A percentile compares a stretch with the other conserved stretches of the same genome.
These are phyloP conservation scores for Fistularia commersonii DNA, from an alignment of 2,797 vertebrate species.

Conservation along the genomic window DNA sequence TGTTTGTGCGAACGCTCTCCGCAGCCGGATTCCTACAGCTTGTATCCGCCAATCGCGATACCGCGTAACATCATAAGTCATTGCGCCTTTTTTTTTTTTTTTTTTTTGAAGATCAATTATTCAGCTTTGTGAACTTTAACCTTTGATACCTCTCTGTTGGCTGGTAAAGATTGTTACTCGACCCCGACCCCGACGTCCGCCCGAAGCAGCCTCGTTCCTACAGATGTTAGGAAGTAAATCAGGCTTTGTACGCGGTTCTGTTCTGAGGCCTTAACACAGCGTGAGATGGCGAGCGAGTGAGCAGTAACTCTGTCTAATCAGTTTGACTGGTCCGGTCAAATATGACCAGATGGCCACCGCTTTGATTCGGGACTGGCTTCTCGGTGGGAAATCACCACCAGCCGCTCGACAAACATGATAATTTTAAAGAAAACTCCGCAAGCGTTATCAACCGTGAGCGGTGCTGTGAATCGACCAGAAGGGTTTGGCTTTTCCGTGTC, in stretches of 20 bases:
- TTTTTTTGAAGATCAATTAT: slow-evolving; percentile 36
- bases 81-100: slow-evolving; percentile 8
- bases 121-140: slow-evolving; percentile 56
- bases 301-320: slow-evolving; percentile 48
- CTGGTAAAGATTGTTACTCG: slow-evolving; percentile 49
- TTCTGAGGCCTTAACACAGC: slow-evolving; percentile 60
- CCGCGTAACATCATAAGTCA: slow-evolving; percentile 11
- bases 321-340: slow-evolving; percentile 53
- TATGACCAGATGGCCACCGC: slow-evolving; percentile 49
- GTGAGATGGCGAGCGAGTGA: slow-evolving; percentile 37
- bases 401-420: slow-evolving; percentile 39
- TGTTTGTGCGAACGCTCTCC: slow-evolving; percentile 21
- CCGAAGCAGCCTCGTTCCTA: slow-evolving; percentile 53
- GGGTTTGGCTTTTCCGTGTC: too few relatives aligned
- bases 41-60: slow-evolving; percentile 14
- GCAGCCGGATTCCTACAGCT: slow-evolving; percentile 17
- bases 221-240: slow-evolving; percentile 50
- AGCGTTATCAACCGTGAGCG: too few relatives aligned
- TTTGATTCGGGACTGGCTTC: slow-evolving; percentile 45
- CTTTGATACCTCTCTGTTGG: slow-evolving; percentile 43
- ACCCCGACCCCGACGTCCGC: slow-evolving; percentile 8
- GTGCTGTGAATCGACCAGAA: too few relatives aligned
- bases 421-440: neutral
- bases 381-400: slow-evolving; percentile 43
- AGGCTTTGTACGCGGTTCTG: slow-evolving; percentile 51